A percentile compares a stretch with the other conserved stretches of the same genome.
Conservation (phyloP, 2,888 invertebrate species). For the Eilema griseolum region DNA sequence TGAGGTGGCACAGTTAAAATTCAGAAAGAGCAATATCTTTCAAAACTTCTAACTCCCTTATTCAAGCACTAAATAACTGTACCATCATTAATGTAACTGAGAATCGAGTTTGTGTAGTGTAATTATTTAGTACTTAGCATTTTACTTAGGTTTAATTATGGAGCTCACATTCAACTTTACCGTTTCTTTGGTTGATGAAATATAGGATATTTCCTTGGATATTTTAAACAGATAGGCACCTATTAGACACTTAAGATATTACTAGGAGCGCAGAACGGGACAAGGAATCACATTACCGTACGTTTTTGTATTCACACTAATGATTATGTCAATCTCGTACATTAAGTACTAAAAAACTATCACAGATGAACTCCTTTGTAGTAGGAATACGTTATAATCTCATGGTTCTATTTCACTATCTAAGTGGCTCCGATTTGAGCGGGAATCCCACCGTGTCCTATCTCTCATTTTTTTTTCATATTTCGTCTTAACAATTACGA, state of each 20-base stretch:
- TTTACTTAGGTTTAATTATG: not conserved
- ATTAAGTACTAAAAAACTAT: no score
- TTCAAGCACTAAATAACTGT: not conserved
- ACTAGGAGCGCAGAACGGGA: no score
- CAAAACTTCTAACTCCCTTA: not conserved
- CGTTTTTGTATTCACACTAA: no score
- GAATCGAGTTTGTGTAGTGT: not conserved
- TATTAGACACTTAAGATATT: no score
- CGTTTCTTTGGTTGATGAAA: not conserved
- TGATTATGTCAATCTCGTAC: no score
- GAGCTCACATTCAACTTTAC: not conserved
- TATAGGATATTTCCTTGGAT: no score
- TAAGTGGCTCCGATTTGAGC: not conserved
- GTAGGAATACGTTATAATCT: not conserved
- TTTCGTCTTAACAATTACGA: not conserved
- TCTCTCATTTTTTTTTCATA: not conserved
- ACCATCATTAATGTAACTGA: not conserved
- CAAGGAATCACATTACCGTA: no score
- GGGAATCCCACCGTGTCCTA: not conserved
- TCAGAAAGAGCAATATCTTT: no score
- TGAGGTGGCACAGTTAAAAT: no score
- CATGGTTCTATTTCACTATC: not conserved
- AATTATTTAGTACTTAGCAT: slow-evolving; percentile 4
- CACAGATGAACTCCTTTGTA: no score
- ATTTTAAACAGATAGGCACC: not conserved